These are phyloP conservation scores for Lucilia cuprina DNA, from an alignment of 1,140 invertebrate genomes.

Conservation along the genomic window DNA sequence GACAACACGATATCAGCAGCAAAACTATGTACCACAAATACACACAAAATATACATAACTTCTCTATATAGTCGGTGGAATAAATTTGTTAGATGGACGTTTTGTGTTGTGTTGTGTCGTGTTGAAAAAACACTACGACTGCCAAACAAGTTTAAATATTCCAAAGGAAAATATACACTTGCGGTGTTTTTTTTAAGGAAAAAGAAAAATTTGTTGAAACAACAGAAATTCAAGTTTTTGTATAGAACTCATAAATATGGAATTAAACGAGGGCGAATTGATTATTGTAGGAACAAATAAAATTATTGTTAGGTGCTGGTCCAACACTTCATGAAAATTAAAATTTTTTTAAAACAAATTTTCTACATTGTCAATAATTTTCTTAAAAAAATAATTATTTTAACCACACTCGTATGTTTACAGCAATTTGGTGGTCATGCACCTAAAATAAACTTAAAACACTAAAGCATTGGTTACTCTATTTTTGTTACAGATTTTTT, in stretches of 20 bases:
- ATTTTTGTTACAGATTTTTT: neutral
- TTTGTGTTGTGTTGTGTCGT: neutral
- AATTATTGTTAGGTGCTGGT: too few species aligned
- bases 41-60: neutral
- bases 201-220: neutral
- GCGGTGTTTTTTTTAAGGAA: neutral
- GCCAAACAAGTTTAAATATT: neutral
- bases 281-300: too few species aligned
- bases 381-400: too few species aligned
- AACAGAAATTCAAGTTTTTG: neutral
- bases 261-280: too few species aligned
- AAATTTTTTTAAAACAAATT: too few species aligned
- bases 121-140: neutral
- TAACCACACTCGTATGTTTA: neutral
- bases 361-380: too few species aligned
- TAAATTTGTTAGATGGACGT: neutral
- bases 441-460: neutral
- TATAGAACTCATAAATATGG: neutral
- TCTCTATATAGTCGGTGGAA: neutral
- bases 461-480: neutral
- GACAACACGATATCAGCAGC: neutral
- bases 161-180: neutral
- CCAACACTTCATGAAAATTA: too few species aligned
- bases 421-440: neutral
- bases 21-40: neutral